phyloP scores from a whole-genome alignment of 2,113 vertebrate species.

The Dicentrarchus labrax region DNA sequence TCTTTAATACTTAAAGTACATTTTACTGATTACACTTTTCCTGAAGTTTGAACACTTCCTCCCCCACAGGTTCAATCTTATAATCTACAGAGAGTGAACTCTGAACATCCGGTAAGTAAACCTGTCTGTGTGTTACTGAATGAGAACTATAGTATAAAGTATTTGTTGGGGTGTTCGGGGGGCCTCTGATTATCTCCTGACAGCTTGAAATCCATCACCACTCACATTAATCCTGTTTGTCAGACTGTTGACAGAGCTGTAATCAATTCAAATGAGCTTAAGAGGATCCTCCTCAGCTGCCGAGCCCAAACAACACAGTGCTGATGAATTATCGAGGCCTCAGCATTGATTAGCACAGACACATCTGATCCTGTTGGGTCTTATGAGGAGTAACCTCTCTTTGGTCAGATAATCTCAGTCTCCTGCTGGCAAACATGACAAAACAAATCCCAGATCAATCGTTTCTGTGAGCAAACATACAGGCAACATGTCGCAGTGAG shows the following conservation, averaged over 20 bases:
- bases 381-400: neutral
- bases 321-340: slow-evolving; percentile 9
- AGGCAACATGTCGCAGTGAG: too few species aligned
- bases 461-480: too few species aligned
- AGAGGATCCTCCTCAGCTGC: slow-evolving; percentile 11
- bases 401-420: neutral
- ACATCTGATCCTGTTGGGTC: neutral
- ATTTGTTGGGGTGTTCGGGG: too few species aligned
- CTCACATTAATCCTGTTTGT: slow-evolving; percentile 33
- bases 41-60: too few species aligned
- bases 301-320: neutral
- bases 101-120: too few species aligned
- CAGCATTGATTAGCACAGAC: neutral
- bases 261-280: slow-evolving; percentile 30
- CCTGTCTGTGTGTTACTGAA: neutral
- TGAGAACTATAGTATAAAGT: too few species aligned
- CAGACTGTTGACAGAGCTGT: slow-evolving; percentile 11
- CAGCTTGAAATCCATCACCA: neutral
- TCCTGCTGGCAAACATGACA: neutral
- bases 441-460: neutral
- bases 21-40: too few species aligned
- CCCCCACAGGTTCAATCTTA: too few species aligned
- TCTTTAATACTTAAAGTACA: too few species aligned
- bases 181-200: neutral
- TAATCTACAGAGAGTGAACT: too few species aligned